phyloP scores from a whole-genome alignment of 2,888 invertebrate species.

The Oligia strigilis region DNA sequence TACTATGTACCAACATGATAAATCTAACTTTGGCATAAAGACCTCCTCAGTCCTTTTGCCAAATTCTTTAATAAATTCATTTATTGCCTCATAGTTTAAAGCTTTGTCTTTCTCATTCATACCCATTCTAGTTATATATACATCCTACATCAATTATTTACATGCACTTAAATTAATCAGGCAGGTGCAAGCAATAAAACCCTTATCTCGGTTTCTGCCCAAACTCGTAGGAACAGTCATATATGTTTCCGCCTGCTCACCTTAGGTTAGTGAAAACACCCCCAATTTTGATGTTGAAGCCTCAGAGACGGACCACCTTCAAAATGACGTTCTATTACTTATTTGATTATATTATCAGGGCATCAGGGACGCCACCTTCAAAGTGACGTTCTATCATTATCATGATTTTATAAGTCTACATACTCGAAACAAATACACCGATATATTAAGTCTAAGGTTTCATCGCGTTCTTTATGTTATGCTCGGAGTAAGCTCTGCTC shows the following conservation, averaged over 20 bases:
- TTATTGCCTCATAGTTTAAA: conserved; percentile 4
- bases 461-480: conserved; percentile 69
- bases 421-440: not conserved
- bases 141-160: conserved; percentile 3
- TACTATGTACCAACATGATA: not conserved
- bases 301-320: no score
- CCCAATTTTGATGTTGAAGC: not conserved
- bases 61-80: no score
- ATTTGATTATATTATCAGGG: no score
- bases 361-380: no score
- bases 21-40: conserved; percentile 6
- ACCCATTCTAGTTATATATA: not conserved
- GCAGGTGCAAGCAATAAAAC: not conserved
- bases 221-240: not conserved
- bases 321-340: not conserved
- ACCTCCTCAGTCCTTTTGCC: no score
- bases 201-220: no score
- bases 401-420: not conserved
- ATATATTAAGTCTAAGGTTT: not conserved
- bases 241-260: not conserved
- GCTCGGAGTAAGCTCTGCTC: conserved; percentile 78
- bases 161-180: not conserved
- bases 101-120: no score
- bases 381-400: not conserved
- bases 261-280: not conserved